Evolutionary conservation across 2,113 vertebrate genomes (phyloP), one percentile per base, ranked within the genome.

Genomic region (Misgurnus mizolepis): DNA sequence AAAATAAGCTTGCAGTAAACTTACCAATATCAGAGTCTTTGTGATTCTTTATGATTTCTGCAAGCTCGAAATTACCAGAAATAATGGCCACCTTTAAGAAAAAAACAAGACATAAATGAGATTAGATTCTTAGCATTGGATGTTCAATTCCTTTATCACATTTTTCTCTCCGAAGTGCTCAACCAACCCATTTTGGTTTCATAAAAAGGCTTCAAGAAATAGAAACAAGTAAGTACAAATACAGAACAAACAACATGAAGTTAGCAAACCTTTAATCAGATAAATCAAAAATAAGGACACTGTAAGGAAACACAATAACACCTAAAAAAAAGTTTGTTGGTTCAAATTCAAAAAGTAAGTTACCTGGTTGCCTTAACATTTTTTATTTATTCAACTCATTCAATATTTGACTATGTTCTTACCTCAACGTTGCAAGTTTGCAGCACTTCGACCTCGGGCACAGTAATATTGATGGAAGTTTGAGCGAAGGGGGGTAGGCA

Each of bases 21-120:
- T 93, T 89, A 96, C 95, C 95, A 3, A 92, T 87, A 80, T 95
- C 94, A 2, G 92, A 88, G 79, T 94, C 94, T 86, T 91, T 94
- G 90, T 96, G 94, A 86, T 93, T 95, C 91, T 94, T 95, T 89
- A 96, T 95, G 82, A 94, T 94, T 71, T 96, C 95, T 0, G 94
- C 95, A 60, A 96, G 93, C 80, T 96, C 94, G 81, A 96, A 96
- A 87, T 96, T 96, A 40, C 95, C 95, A 0, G 95, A 95, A 67
- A 95, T 95, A 80, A 96, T 96, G 27, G 95, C 95, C 90, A 96
- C 95, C 95, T 96, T 88, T 64, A 82, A 85, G 84, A 86, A 80
- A 64, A 6, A 82, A 18, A 72, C 18, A 78, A 62, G 61, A 60
- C 10, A 72, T 9, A 65, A 65, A 14, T 22, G 14, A 80, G 43